Evolutionary conservation across 2,113 vertebrate genomes (phyloP).

Genomic region (Cavia porcellus): DNA sequence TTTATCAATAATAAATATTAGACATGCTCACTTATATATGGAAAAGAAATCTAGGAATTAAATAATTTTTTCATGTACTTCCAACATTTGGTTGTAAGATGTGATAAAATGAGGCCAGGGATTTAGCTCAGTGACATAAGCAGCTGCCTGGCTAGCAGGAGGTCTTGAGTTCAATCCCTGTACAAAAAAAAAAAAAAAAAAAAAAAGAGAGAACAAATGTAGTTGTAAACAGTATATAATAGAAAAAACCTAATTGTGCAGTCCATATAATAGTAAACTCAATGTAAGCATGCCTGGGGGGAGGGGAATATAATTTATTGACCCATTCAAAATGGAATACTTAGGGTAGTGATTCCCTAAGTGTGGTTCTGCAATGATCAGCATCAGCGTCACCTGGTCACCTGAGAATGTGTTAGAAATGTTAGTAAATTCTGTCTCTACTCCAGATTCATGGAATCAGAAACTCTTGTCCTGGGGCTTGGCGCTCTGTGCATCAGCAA

Average conservation of each 20-base stretch:
- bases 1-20: background rate
- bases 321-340: background rate
- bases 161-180: too few species aligned
- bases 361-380: background rate
- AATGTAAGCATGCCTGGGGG: background rate
- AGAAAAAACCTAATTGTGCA: background rate
- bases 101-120: background rate
- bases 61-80: background rate
- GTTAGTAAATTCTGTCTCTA: background rate
- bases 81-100: conserved; percentile 11
- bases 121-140: too few species aligned
- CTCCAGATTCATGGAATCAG: background rate
- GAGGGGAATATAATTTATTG: background rate
- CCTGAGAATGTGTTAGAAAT: background rate
- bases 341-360: background rate
- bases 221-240: background rate
- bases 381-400: background rate
- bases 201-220: background rate
- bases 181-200: too few species aligned
- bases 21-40: background rate
- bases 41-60: conserved; percentile 36
- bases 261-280: background rate
- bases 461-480: background rate
- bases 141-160: too few species aligned
- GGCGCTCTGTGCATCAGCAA: background rate